Conservation (phyloP, 2,797 vertebrate species). For the Crossoptilon crossoptilon region DNA sequence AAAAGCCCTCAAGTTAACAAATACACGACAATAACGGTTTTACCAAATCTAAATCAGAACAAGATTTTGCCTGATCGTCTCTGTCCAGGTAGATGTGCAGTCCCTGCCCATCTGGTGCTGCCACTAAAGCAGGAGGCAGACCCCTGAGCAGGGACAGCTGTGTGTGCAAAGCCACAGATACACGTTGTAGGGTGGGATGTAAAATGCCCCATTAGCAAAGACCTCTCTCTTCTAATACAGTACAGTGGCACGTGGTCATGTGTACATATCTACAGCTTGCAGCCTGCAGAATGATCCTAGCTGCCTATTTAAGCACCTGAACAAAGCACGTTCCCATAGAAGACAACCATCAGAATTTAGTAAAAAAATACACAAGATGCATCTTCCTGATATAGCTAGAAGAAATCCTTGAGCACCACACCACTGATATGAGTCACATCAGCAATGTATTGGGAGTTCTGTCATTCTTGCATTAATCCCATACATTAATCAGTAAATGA, state of each 20-base stretch:
- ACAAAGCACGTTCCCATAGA: accelerated
- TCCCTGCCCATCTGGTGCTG: not conserved
- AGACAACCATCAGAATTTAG: not conserved
- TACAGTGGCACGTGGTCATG: not conserved
- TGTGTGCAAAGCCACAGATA: not conserved
- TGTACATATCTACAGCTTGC: not conserved
- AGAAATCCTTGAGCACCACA: not conserved
- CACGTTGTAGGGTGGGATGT: not conserved
- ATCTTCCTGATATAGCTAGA: not conserved
- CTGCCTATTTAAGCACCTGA: not conserved
- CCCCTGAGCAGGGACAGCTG: not conserved
- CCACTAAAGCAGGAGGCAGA: not conserved
- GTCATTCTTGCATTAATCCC: not conserved
- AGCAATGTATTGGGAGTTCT: not conserved
- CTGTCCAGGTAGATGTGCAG: not conserved
- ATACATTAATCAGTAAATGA: constrained; percentile 6
- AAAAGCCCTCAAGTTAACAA: not conserved
- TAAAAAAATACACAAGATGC: not conserved
- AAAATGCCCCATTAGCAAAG: not conserved
- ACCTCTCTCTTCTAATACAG: not conserved
- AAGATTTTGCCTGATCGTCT: accelerated
- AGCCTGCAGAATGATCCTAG: not conserved
- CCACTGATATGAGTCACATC: not conserved
- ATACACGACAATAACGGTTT: not conserved
- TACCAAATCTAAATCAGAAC: not conserved